A percentile compares a stretch with the other conserved stretches of the same genome.
Evolutionary conservation across 2,888 invertebrate species (phyloP).

Genomic region (Diarsia dahlii): DNA sequence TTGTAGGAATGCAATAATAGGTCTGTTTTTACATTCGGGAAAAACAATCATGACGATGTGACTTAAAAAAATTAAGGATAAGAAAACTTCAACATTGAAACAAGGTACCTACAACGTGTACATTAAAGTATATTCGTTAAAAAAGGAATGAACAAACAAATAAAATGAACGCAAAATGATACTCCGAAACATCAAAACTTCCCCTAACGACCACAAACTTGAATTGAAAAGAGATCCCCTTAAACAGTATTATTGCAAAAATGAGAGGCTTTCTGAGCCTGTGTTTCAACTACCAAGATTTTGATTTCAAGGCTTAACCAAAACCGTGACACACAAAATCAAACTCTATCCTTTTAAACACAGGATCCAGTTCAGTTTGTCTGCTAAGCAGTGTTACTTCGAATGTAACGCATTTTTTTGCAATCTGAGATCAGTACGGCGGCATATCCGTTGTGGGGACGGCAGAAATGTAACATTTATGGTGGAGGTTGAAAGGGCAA

Average conservation of each 20-base stretch:
- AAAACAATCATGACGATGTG: background rate
- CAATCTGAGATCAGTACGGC: constrained; percentile 79
- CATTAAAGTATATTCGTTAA: constrained; percentile 8
- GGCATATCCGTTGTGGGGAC: constrained; percentile 76
- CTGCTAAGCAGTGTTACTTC: constrained; percentile 53
- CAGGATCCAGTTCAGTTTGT: constrained; percentile 32
- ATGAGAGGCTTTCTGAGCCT: constrained; percentile 45
- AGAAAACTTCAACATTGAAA: background rate
- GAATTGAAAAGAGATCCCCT: constrained; percentile 54
- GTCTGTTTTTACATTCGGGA: background rate
- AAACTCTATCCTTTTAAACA: fast-evolving
- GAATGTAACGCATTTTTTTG: constrained; percentile 78
- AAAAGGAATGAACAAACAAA: constrained; percentile 34
- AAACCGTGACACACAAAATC: background rate
- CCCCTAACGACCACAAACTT: constrained; percentile 47
- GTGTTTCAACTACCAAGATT: constrained; percentile 55
- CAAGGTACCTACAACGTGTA: background rate
- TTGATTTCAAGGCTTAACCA: constrained; percentile 53
- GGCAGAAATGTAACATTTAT: constrained; percentile 77
- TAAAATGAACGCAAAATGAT: constrained; percentile 26
- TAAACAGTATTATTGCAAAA: constrained; percentile 62
- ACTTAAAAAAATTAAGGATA: background rate
- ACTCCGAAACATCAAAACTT: constrained; percentile 41
- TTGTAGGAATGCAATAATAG: too few relatives aligned
- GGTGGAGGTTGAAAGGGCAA: constrained; percentile 72